phyloP scores from a whole-genome alignment of 2,888 invertebrate genomes.

The Diloba caeruleocephala region DNA sequence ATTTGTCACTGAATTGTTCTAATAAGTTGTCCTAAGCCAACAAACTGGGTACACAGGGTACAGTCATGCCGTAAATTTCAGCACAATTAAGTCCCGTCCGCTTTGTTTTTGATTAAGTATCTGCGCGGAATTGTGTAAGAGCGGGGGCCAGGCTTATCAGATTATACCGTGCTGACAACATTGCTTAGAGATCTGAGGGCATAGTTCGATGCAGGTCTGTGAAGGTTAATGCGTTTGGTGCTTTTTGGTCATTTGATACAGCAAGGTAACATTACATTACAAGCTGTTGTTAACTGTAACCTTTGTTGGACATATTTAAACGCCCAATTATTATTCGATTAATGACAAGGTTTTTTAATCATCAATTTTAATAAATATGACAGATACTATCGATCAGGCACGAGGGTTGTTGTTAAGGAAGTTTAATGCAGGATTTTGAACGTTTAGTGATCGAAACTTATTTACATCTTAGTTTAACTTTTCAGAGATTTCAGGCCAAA shows the following conservation, averaged over 20 bases:
- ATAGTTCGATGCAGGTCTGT: slow-evolving; percentile 23
- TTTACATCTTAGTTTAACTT: too few relatives aligned
- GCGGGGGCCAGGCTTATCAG: slow-evolving; percentile 40
- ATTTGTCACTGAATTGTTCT: slow-evolving; percentile 57
- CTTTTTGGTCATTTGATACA: slow-evolving; percentile 15
- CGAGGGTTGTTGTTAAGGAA: too few relatives aligned
- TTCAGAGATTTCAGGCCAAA: too few relatives aligned
- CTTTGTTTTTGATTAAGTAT: slow-evolving; percentile 71
- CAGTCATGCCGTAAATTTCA: slow-evolving; percentile 59
- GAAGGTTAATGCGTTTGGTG: not conserved
- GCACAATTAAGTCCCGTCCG: slow-evolving; percentile 64
- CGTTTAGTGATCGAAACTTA: too few relatives aligned
- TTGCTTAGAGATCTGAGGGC: slow-evolving; percentile 12
- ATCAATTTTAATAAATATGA: too few relatives aligned
- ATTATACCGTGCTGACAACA: slow-evolving; percentile 44
- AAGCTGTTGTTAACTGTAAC: too few relatives aligned
- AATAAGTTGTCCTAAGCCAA: slow-evolving; percentile 58
- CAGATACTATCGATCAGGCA: too few relatives aligned
- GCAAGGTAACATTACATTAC: not conserved
- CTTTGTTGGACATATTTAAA: too few relatives aligned
- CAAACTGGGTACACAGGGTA: slow-evolving; percentile 49
- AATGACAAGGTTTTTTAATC: too few relatives aligned
- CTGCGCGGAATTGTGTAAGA: slow-evolving; percentile 46
- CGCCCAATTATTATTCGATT: too few relatives aligned
- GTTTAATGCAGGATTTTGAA: too few relatives aligned